Conservation (phyloP, 2,888 invertebrate species). For the Candidula unifasciata region DNA sequence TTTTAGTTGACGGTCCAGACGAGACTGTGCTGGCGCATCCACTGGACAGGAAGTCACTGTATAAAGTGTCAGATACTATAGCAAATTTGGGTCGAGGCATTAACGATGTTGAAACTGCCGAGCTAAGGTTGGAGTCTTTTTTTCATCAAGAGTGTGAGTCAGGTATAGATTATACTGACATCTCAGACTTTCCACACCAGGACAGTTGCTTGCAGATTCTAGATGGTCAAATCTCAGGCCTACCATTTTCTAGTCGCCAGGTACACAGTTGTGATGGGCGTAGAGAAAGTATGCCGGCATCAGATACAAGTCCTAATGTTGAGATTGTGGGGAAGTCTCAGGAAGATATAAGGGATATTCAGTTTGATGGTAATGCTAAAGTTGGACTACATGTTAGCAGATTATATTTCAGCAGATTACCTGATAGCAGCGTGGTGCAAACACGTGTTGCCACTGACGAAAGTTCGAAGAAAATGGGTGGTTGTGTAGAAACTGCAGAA, state of each 20-base stretch:
- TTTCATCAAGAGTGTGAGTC: neutral
- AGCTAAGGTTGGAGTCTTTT: neutral
- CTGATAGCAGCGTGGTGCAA: neutral
- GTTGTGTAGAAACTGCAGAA: neutral
- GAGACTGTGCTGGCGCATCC: too few species aligned
- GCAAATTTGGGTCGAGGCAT: constrained; percentile 14
- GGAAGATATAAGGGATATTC: constrained; percentile 30
- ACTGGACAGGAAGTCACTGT: constrained; percentile 5
- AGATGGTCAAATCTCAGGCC: neutral
- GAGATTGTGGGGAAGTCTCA: neutral
- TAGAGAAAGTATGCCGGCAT: neutral
- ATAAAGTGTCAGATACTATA: constrained; percentile 32
- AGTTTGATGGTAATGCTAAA: neutral
- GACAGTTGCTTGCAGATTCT: neutral
- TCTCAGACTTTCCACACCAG: neutral
- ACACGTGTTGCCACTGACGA: neutral
- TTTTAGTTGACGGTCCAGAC: neutral
- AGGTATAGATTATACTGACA: neutral
- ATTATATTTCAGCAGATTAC: neutral
- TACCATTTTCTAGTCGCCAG: neutral
- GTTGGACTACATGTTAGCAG: neutral
- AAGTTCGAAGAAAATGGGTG: neutral
- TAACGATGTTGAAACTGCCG: neutral
- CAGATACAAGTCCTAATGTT: neutral
- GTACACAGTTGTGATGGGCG: neutral